Evolutionary conservation across 2,888 invertebrate genomes (phyloP), one percentile per base, ranked within the genome.

Genomic region (Spodoptera picta): DNA sequence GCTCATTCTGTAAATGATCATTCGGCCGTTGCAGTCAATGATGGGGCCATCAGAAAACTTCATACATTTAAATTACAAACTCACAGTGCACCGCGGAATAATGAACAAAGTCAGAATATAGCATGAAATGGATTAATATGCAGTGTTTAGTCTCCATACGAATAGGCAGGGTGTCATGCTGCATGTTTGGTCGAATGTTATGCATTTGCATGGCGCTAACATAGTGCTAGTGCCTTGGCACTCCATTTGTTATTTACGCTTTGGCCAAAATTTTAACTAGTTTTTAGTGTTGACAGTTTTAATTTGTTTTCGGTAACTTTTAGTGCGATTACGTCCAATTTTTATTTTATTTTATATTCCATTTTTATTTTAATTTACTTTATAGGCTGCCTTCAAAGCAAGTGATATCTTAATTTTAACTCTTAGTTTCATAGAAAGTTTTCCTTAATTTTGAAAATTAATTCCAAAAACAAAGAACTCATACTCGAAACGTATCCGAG

Each of bases 61-160:
- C 73, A 81, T 83, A 79, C 77, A 79, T 85, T 82, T 76, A 83
- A 84, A 84, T 85, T 83, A 81, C 84, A 86, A 84, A 82, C 64
- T 81, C 77, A 66, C 56, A 44, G 69, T 64, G 60, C 65, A 63
- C 48, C 51, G 68, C 65, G 69, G 62, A 80, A 75, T 83, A 82
- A 85, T 83, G 81, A 80, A 84, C 79, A 73, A 55, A 77, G 81
- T 79, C 81, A 82, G 83, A 82, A 71, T 76, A 52, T 65, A 60
- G 53, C 56, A 69, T 74, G 65, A 76, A 75, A 57, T 46, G 73
- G 65, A 82, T 85, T 83, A 84, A 84, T 82, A 83, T 84, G 83
- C 79, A 79, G 69, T 60, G 56, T 61, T 76, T 76, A 76, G 65
- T 60, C 53, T 36, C 45, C 48, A 42, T 42, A 27, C 50, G 23